Percentiles rank a stretch among this genome's conserved stretches.
Conservation (phyloP, 2,797 vertebrate genomes). For the Gymnopithys bicolor region DNA sequence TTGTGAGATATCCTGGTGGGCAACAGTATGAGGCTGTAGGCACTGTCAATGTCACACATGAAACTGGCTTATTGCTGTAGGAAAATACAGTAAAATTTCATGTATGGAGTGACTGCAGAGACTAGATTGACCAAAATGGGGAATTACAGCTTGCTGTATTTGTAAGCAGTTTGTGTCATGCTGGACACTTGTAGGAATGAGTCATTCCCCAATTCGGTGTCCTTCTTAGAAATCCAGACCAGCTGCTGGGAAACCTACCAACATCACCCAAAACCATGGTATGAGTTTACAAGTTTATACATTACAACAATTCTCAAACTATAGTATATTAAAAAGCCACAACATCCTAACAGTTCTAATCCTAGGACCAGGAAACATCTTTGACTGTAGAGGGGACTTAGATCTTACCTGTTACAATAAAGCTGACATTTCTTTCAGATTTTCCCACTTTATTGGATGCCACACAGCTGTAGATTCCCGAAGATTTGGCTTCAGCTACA, state of each 20-base stretch:
- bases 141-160: background rate
- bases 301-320: background rate
- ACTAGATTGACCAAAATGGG: background rate
- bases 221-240: background rate
- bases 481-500: constrained; percentile 86
- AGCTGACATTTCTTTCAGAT: constrained; percentile 85
- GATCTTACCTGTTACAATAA: constrained; percentile 92
- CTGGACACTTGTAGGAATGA: background rate
- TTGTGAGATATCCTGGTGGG: background rate
- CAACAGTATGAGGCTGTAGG: background rate
- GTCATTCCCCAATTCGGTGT: background rate
- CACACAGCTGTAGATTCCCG: constrained; percentile 91
- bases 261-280: background rate
- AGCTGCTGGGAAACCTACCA: background rate
- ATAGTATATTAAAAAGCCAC: background rate
- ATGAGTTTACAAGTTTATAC: background rate
- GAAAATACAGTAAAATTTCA: background rate
- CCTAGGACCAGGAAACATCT: background rate
- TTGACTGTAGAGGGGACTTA: background rate
- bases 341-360: background rate
- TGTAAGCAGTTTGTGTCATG: background rate
- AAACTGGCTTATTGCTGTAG: background rate
- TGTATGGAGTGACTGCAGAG: background rate
- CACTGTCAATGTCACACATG: fast-evolving
- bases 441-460: constrained; percentile 88